Evolutionary conservation across 2,888 invertebrate species (phyloP).

Genomic region (Entomobrya multifasciata): DNA sequence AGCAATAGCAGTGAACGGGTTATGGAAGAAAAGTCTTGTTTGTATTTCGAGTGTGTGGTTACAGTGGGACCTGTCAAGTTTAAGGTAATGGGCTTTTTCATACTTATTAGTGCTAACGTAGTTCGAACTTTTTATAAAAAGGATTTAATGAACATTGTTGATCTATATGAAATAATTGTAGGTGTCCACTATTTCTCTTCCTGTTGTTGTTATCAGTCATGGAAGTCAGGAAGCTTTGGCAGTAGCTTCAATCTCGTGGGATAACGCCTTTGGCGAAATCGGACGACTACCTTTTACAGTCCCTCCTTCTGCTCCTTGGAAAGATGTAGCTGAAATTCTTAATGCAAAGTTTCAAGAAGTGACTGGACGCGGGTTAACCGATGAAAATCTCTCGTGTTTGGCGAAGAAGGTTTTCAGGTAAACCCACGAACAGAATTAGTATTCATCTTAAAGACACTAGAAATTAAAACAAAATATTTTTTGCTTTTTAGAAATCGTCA

Average conservation of each 20-base stretch:
- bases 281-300: conserved; percentile 71
- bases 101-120: too few species aligned
- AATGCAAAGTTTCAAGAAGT: conserved; percentile 57
- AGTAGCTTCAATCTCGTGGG: conserved; percentile 73
- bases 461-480: too few species aligned
- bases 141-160: too few species aligned
- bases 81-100: too few species aligned
- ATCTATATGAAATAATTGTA: background rate
- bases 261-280: conserved; percentile 72
- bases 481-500: conserved; percentile 24
- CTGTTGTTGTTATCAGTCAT: conserved; percentile 74
- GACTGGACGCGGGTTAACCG: conserved; percentile 60
- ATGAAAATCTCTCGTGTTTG: conserved; percentile 63
- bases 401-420: conserved; percentile 71
- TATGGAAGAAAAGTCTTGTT: conserved; percentile 76
- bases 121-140: too few species aligned
- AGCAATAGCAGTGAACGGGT: conserved; percentile 65
- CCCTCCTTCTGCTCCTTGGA: conserved; percentile 68
- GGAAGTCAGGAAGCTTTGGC: conserved; percentile 75
- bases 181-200: conserved; percentile 65
- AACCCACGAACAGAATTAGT: too few species aligned
- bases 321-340: conserved; percentile 58
- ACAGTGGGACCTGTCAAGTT: conserved; percentile 71
- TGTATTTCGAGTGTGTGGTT: conserved; percentile 60
- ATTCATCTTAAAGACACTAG: background rate